These are phyloP conservation scores for Catalaphyllia jardinei DNA, from an alignment of 64 coral and sea anemone genomes.

Conservation along the genomic window DNA sequence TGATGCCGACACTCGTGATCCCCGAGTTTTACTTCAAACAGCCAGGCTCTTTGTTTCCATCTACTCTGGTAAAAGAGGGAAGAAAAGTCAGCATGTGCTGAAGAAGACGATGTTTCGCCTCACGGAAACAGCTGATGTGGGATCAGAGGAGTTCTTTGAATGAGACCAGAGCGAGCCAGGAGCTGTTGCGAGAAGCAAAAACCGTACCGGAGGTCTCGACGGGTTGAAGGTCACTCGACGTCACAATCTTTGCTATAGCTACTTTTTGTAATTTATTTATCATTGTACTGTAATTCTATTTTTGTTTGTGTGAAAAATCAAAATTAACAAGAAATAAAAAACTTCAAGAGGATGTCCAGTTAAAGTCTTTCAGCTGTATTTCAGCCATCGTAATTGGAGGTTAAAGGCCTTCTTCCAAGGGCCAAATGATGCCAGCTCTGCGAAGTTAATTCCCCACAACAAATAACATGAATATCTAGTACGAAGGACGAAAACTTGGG, in stretches of 20 bases:
- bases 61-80: neutral
- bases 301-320: too few relatives aligned
- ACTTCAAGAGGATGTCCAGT: neutral
- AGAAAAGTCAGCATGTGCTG: neutral
- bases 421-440: neutral
- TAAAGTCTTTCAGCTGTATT: constrained; percentile 1
- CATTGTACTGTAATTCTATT: too few relatives aligned
- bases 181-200: too few relatives aligned
- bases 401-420: neutral
- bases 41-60: constrained; percentile 11
- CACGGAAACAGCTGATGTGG: neutral
- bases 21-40: constrained; percentile 3
- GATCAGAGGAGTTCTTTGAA: too few relatives aligned
- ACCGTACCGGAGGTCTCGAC: neutral
- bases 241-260: too few relatives aligned
- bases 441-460: constrained; percentile 27
- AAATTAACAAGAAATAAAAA: too few relatives aligned
- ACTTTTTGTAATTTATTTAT: too few relatives aligned
- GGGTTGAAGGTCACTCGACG: neutral
- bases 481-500: neutral
- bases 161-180: too few relatives aligned
- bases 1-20: too few relatives aligned
- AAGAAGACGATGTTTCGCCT: constrained; percentile 24
- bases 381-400: constrained; percentile 5
- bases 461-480: neutral